A percentile compares a stretch with the other conserved stretches of the same genome.
phyloP scores from a whole-genome alignment of 2,888 invertebrate genomes.

The Nemurella pictetii region DNA sequence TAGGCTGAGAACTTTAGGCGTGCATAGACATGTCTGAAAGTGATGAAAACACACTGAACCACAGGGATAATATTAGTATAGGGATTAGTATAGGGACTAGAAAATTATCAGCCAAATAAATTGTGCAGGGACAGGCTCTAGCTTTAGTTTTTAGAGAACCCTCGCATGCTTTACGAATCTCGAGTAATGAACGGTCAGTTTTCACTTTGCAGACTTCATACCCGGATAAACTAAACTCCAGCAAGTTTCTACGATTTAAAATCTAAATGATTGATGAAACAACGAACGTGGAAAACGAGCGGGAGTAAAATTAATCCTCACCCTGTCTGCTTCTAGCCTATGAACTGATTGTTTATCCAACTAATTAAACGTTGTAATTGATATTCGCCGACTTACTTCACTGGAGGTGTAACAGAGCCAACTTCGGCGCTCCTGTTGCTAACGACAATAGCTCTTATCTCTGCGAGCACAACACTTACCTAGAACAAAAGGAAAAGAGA shows the following conservation, averaged over 20 bases:
- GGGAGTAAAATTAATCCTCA: not conserved
- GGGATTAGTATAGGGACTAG: too few species aligned
- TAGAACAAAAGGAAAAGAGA: conserved; percentile 3
- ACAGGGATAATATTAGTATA: too few species aligned
- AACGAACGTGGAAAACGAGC: not conserved
- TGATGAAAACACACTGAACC: too few species aligned
- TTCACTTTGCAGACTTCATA: not conserved
- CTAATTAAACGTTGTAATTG: not conserved
- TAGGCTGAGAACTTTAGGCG: too few species aligned
- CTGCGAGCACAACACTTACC: not conserved
- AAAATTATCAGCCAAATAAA: too few species aligned
- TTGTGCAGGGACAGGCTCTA: too few species aligned
- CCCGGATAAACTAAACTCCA: not conserved
- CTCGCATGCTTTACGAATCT: too few species aligned
- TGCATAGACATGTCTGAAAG: too few species aligned
- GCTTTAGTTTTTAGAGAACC: too few species aligned
- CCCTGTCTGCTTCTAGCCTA: not conserved
- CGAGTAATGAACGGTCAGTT: not conserved
- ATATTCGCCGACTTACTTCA: not conserved
- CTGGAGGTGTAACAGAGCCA: not conserved
- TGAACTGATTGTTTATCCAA: not conserved
- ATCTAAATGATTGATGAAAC: not conserved
- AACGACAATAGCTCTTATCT: not conserved
- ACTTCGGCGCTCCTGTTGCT: not conserved
- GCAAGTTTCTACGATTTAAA: not conserved